Evolutionary conservation across 2,797 vertebrate species (phyloP), one percentile per base, ranked within the genome.

Genomic region (Gymnodraco acuticeps): DNA sequence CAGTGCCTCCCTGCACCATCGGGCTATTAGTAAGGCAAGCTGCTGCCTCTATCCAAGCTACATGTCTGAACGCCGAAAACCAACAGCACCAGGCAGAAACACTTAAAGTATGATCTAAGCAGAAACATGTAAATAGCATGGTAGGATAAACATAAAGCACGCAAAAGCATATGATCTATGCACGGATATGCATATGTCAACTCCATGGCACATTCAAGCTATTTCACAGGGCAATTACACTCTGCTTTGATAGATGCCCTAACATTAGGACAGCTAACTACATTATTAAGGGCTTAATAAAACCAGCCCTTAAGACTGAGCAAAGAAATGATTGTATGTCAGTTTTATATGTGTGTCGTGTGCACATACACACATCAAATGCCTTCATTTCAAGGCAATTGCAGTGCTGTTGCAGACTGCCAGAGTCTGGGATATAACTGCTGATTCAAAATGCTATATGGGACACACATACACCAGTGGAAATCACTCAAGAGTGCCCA

Each of bases 181-280:
- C 61, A 54, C 58, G 59, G 71, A 87, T 80, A 91, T 92, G 91
- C 88, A 93, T 91, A 92, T 90, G 67, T 77, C 77, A 38, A 54
- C 67, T 65, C 70, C 68, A 70, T 70, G 73, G 61, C 81, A 80
- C 80, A 76, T 83, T 81, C 67, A 78, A 50, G 79, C 64, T 1
- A 59, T 62, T 67, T 64, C 50, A 77, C 70, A 33, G 69, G 73
- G 70, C 55, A 51, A 70, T 68, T 72, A 70, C 48, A 65, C 38
- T 76, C 72, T 64, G 66, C 69, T 83, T 74, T 45, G 66, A 83
- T 52, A 64, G 27, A 48, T 16, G 69, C 81, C 75, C 83, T 46
- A 51, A 69, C 50, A 66, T 67, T 51, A 70, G 56, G 70, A 80
- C 73, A 62, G 70, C 45, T 77, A 51, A 68, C 46, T 60, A 80